A percentile compares a stretch with the other conserved stretches of the same genome.
Evolutionary conservation across 2,113 vertebrate species (phyloP).

Genomic region (Aspiorhynchus laticeps): DNA sequence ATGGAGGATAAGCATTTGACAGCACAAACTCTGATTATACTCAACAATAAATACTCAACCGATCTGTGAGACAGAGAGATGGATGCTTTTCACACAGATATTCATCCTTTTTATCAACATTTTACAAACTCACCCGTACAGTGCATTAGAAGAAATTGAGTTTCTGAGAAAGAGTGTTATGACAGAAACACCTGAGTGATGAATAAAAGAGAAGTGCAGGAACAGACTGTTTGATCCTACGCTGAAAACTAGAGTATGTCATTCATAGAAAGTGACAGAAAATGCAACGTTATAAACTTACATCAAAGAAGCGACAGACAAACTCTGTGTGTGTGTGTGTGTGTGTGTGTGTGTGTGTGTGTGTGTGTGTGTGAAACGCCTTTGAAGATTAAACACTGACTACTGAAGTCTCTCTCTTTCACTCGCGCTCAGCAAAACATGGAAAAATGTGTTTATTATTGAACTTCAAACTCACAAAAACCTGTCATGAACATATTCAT

Average conservation of each 20-base stretch:
- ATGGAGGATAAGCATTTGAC: not conserved
- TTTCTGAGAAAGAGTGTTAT: not conserved
- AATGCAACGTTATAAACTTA: not conserved
- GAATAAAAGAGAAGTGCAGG: not conserved
- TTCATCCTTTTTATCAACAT: not conserved
- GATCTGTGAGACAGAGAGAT: not conserved
- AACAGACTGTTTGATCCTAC: constrained; percentile 26
- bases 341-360: constrained; percentile 31
- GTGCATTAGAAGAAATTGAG: not conserved
- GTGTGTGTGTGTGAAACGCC: constrained; percentile 25
- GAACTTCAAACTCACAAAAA: constrained; percentile 3
- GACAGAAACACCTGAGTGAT: not conserved
- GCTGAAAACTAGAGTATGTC: not conserved
- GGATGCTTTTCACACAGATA: not conserved
- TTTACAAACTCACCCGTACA: not conserved
- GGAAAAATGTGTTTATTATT: not conserved
- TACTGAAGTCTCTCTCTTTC: constrained; percentile 24
- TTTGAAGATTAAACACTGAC: constrained; percentile 21
- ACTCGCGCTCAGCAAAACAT: not conserved
- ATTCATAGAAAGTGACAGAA: constrained; percentile 29
- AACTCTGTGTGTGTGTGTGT: constrained; percentile 22
- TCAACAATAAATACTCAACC: not conserved
- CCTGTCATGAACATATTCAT: not conserved
- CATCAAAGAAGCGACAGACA: not conserved
- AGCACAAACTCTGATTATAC: not conserved